phyloP scores from a whole-genome alignment of 2,888 invertebrate species.

The Acanthosepion lycidas region DNA sequence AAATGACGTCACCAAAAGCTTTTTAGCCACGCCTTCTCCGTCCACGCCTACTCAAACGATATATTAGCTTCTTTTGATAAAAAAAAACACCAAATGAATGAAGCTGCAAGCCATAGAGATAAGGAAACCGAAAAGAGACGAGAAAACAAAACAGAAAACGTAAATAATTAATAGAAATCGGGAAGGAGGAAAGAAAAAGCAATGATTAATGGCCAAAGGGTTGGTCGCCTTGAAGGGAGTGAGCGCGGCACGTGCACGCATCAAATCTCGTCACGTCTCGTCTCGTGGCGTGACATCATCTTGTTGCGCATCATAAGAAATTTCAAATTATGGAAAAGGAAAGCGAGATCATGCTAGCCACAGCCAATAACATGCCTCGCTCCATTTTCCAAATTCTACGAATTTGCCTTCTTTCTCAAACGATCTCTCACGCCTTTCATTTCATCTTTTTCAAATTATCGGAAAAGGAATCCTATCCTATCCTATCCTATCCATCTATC shows the following conservation, averaged over 20 bases:
- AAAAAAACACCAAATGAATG: background rate
- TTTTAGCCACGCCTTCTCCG: background rate
- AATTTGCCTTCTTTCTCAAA: background rate
- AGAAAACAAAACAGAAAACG: background rate
- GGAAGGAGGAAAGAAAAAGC: background rate
- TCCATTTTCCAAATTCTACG: background rate
- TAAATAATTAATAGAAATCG: background rate
- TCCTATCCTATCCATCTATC: too few relatives aligned
- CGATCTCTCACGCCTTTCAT: background rate
- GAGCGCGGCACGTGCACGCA: background rate
- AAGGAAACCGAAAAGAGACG: background rate
- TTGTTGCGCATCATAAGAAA: background rate
- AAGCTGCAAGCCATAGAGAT: background rate
- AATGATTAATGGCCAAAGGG: background rate
- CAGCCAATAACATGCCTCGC: background rate
- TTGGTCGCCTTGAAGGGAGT: background rate
- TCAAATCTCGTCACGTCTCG: background rate
- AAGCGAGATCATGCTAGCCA: background rate
- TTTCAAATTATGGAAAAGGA: background rate
- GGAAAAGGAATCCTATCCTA: too few relatives aligned
- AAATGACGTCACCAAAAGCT: background rate
- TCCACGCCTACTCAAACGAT: background rate
- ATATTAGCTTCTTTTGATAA: background rate
- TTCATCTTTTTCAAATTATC: background rate
- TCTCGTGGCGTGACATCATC: background rate